phyloP scores from a whole-genome alignment of 2,797 vertebrate species.

The Pelobates cultripes region DNA sequence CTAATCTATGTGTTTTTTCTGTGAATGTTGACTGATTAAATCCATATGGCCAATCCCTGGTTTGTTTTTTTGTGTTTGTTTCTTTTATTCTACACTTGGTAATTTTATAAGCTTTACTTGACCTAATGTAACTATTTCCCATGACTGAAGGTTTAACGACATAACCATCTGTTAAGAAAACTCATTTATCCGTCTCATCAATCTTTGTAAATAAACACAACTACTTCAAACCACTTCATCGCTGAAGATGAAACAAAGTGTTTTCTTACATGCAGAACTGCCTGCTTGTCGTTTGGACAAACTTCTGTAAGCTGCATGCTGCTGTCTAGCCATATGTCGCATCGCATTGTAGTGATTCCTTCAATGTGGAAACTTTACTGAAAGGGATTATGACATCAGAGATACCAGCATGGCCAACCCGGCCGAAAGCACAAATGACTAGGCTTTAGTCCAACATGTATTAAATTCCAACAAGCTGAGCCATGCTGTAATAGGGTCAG shows the following conservation, averaged over 20 bases:
- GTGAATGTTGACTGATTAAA: too few species aligned
- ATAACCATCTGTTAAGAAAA: background rate
- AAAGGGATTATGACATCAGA: constrained; percentile 4
- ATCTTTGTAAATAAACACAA: background rate
- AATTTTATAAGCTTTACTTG: background rate
- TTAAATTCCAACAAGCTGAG: background rate
- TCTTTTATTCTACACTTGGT: too few species aligned
- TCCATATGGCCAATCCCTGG: too few species aligned
- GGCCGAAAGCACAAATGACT: background rate
- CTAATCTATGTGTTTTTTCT: too few species aligned
- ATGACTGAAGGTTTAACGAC: background rate
- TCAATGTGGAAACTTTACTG: background rate
- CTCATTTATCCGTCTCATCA: background rate
- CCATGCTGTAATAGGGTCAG: background rate
- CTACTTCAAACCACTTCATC: constrained; percentile 5
- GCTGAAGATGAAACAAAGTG: background rate
- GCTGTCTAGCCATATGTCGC: background rate
- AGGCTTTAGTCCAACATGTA: background rate
- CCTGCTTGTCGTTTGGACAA: background rate
- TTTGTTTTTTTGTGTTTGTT: too few species aligned
- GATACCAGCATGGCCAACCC: background rate
- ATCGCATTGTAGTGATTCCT: background rate
- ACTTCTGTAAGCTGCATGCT: background rate
- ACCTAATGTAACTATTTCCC: background rate
- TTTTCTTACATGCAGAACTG: background rate